Base-by-base conservation (phyloP, 2,113 vertebrate species). In the Sphyrna mokarran region DNA sequence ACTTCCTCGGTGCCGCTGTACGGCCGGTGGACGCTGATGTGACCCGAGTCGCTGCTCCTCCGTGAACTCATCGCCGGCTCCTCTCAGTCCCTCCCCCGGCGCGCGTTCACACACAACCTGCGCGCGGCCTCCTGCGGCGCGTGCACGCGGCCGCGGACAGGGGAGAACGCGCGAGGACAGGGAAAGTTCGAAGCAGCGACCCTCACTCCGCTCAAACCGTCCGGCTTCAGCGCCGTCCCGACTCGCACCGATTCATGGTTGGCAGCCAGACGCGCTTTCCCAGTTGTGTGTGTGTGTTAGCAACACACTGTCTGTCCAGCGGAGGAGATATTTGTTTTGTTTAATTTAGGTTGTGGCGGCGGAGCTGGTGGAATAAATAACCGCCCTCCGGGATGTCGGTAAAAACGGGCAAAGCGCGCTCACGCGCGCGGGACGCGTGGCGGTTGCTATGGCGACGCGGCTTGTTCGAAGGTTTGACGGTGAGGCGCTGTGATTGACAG, bases 401-500 rank as follows among this genome's bases (percentile, higher is more conserved):
- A n/a, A 91, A 91, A 91, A 91, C 58, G 10, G 22, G 48, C 20
- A 9, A 3, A 48, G 43, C 43, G 43, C 43, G 43, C n/a, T n/a
- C n/a, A n/a, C 3, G 43, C 43, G 61, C 9, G 13, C 48, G 48
- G 7, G n/a, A 37, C 29, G 29, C 1, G 72, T 29, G 9, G 11
- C 29, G 16, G 89, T 93, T 66, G 66, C 89, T 93, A 93, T 93
- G 89, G 89, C 89, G 61, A 93, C 89, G n/a, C 1, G 61, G 5
- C 8, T 63, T 37, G 37, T 8, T 9, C 33, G 14, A 37, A 3
- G 0, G 5, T 20, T 40, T 40, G 80, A 40, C 0, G 20, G 37
- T 43, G 80, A 93, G 0, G n/a, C 14, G 1, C 20, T 40, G 6
- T 37, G 89, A 93, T 93, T 66, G 89, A 66, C n/a, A 90, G 10